Evolutionary conservation across 2,888 invertebrate genomes (phyloP), one percentile per base, ranked within the genome.

Genomic region (Eupithecia vulgata): DNA sequence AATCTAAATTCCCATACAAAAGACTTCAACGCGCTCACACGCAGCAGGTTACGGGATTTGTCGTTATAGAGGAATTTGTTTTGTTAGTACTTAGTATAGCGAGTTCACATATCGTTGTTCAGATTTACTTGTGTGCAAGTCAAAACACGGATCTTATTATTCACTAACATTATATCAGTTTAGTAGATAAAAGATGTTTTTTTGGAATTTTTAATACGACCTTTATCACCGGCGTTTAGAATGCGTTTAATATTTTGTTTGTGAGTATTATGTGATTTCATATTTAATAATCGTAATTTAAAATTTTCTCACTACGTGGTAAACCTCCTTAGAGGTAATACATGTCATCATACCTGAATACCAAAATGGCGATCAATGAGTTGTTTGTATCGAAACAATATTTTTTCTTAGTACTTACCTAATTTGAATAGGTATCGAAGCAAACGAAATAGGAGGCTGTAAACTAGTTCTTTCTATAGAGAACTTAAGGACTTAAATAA

Each of bases 11-110:
- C 68, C 65, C 78, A 71, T 80, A 77, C 59, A 78, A 80, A 80
- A 80, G 80, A 80, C 67, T 74, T 80, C 78, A 79, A 80, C 80
- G 80, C 72, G 78, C 72, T 72, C 37, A 17, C n/a, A 25, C 72
- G 30, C 34, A 5, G 70, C 21, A 42, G 37, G 30, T 48, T 30
- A 70, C 21, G 61, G 37, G 68, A 61, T 64, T 52, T 52, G n/a
- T 30, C 65, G 65, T 21, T 65, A 25, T 13, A 37, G 34, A 34
- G 64, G 40, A 65, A 40, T 65, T 65, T 65, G 57, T 25, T 57
- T 57, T 57, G 57, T 57, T 5, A 57, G 57, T 57, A n/a, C n/a
- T n/a, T n/a, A 5, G 5, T n/a, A 5, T 25, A 57, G 25, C 25
- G 52, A 57, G 57, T 57, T 57, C 57, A 57, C 57, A 57, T 57